Conservation (phyloP, 2,888 invertebrate species). For the Apotomis turbidana region DNA sequence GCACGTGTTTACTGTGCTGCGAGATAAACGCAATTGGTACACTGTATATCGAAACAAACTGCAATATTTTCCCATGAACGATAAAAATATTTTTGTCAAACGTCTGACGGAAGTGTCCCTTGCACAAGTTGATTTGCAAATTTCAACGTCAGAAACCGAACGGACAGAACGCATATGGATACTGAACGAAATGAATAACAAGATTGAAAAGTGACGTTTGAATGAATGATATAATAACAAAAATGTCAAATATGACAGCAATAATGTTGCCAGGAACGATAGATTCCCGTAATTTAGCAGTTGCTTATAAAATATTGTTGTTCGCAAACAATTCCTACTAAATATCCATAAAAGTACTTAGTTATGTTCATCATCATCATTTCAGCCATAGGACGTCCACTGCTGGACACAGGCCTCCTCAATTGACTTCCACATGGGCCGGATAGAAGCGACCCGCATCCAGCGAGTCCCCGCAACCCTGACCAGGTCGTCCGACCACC, state of each 20-base stretch:
- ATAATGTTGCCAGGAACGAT: slow-evolving; percentile 1
- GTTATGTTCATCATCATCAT: no score
- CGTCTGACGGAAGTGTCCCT: slow-evolving; percentile 39
- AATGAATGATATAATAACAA: not conserved
- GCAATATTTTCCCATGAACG: slow-evolving; percentile 35
- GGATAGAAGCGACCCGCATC: no score
- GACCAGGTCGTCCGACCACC: no score
- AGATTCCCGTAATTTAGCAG: not conserved
- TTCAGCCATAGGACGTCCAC: no score
- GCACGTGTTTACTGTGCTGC: slow-evolving; percentile 32
- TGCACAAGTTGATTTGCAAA: slow-evolving; percentile 30
- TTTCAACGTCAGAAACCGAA: slow-evolving; percentile 25
- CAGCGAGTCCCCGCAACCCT: no score
- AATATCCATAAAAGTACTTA: no score
- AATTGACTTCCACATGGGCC: no score
- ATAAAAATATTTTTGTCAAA: slow-evolving; percentile 42
- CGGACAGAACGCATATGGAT: not conserved
- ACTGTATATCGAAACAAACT: slow-evolving; percentile 36
- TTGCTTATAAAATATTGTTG: not conserved
- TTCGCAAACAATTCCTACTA: no score
- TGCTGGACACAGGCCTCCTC: no score
- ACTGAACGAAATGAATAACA: slow-evolving; percentile 8
- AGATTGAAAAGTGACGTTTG: not conserved
- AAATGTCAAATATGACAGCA: slow-evolving; percentile 15
- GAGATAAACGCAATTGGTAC: slow-evolving; percentile 25